Evolutionary conservation across 2,888 invertebrate species (phyloP), one percentile per base, ranked within the genome.

Genomic region (Caenorhabditis uteleia): DNA sequence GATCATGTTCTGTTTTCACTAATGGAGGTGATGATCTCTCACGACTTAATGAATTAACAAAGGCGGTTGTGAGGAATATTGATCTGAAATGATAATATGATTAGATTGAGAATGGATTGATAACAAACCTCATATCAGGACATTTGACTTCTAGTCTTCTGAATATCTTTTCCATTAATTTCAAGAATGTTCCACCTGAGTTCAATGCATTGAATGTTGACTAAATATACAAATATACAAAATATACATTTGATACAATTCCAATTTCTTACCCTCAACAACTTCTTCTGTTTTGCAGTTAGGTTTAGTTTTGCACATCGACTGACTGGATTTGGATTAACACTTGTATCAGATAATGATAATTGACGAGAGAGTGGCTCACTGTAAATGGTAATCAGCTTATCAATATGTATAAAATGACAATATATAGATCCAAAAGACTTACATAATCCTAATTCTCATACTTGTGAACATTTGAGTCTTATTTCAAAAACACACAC

Each of bases 161-260:
- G 44, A 74, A 74, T 3, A 74, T 68, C 43, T 74, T 71, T 33
- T 74, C 74, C 69, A 74, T 70, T 20, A 74, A 39, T 42, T 70
- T 70, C 20, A 71, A 40, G 33, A 71, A 74, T 7, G 70, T 67
- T 4, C 69, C 71, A 10, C 69, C 65, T 10, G 68, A 64, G 27
- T 74, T 74, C 47, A 74, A 57, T 14, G 61, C 50, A 18, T 50
- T 47, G 51, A 71, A 70, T 40, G 66, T 67, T 43, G 61, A 48
- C 71, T 71, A 58, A 55, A 73, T 66, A 27, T 21, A 23, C 12
- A 39, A 12, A 8, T 34, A 21, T n/a, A n/a, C n/a, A n/a, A n/a
- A n/a, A n/a, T n/a, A n/a, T n/a, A n/a, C n/a, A n/a, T n/a, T n/a
- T n/a, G n/a, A n/a, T n/a, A n/a, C n/a, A n/a, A n/a, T n/a, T n/a